These are phyloP conservation scores for Poeciliopsis turneri DNA, from an alignment of 2,797 vertebrate species.

Conservation along the genomic window DNA sequence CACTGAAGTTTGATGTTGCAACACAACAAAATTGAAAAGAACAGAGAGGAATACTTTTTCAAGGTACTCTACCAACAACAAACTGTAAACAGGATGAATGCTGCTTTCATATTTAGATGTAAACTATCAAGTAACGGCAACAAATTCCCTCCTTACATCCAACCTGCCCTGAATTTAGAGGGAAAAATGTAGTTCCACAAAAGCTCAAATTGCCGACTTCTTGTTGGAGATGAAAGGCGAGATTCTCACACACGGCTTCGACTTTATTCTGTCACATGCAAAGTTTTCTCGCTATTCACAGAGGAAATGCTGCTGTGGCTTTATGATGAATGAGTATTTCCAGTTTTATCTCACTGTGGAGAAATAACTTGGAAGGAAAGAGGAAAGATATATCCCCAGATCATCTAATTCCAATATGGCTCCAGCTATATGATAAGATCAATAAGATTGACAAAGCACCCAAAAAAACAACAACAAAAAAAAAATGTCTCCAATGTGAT, in stretches of 20 bases:
- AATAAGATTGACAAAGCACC: constrained; percentile 50
- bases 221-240: constrained; percentile 23
- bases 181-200: constrained; percentile 12
- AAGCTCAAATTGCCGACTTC: constrained; percentile 27
- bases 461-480: constrained; percentile 13
- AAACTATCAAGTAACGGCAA: neutral
- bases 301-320: constrained; percentile 48
- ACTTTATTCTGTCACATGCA: constrained; percentile 48
- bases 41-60: neutral
- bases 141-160: constrained; percentile 1
- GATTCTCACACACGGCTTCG: neutral
- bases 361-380: constrained; percentile 52
- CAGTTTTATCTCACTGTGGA: constrained; percentile 61
- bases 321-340: constrained; percentile 70
- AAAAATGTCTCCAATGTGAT: constrained; percentile 29
- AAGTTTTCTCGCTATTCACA: constrained; percentile 53
- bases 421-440: constrained; percentile 54
- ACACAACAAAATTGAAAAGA: neutral
- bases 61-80: neutral
- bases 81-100: constrained; percentile 2
- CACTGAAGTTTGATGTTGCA: neutral
- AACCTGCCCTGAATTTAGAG: constrained; percentile 20
- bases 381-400: constrained; percentile 55
- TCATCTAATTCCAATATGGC: constrained; percentile 53
- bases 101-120: neutral